Percentiles rank a stretch among this genome's conserved stretches.
phyloP scores from a whole-genome alignment of 2,888 invertebrate genomes.

The Xestia ashworthii region DNA sequence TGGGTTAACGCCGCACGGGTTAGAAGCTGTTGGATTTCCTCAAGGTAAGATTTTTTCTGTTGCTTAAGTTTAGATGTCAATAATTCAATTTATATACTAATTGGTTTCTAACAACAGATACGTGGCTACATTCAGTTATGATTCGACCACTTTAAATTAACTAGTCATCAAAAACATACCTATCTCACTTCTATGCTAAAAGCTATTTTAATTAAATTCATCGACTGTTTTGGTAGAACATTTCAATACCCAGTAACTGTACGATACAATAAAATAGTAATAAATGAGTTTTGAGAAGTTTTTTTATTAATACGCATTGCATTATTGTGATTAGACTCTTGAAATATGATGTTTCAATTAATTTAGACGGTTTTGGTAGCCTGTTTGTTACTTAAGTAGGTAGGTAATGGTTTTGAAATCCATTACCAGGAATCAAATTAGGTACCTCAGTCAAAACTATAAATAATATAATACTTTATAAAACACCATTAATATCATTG shows the following conservation, averaged over 20 bases:
- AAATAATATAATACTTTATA: background rate
- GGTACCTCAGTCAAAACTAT: background rate
- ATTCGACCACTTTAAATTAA: background rate
- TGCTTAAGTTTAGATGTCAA: background rate
- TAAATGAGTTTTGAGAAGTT: slow-evolving; percentile 1
- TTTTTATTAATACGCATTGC: background rate
- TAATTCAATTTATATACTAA: background rate
- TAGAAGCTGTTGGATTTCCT: slow-evolving; percentile 89
- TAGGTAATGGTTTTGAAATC: background rate
- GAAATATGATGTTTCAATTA: background rate
- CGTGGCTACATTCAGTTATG: background rate
- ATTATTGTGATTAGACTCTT: background rate
- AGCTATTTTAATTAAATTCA: background rate
- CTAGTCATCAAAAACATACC: background rate
- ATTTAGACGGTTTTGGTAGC: background rate
- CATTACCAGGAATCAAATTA: background rate
- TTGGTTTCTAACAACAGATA: background rate
- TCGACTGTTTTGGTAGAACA: background rate
- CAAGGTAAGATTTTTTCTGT: slow-evolving; percentile 81
- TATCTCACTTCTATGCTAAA: background rate
- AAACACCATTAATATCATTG: background rate
- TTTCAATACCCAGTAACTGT: background rate
- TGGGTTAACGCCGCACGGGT: slow-evolving; percentile 86
- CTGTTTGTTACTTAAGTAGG: background rate
- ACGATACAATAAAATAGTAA: background rate